Evolutionary conservation across 2,113 vertebrate species (phyloP), one percentile per base, ranked within the genome.

Genomic region (Vulpes vulpes): DNA sequence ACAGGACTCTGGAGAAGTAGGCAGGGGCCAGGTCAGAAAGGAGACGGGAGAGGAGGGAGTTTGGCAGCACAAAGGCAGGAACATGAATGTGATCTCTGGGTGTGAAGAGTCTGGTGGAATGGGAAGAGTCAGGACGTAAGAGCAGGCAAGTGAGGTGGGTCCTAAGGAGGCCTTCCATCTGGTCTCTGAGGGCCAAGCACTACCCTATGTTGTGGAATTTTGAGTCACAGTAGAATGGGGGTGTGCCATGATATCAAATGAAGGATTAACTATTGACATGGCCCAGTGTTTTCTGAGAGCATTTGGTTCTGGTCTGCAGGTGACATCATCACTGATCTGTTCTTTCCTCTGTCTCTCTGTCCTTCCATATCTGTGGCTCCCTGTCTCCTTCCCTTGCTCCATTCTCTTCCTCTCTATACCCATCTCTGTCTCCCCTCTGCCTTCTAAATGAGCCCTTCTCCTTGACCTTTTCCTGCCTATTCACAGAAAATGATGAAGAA

Each of bases 401-500:
- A 2, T 79, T 64, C 89, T 95, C 92, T 86, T 76, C 51, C 62
- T 95, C 55, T 65, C 55, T 60, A 67, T 9, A 62, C 38, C 59
- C 30, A 69, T 2, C 16, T 74, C 65, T 76, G 65, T 0, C 57
- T 62, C 95, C 69, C 55, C 10, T 92, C 30, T 11, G 62, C 64
- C 60, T 76, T 67, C 74, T 86, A 73, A 96, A 80, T 93, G 89
- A 94, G 69, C 35, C 27, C 64, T 8, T 80, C 43, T 79, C 12
- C 8, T 95, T 79, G 30, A 57, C 67, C 69, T 80, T 74, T 74
- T 55, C 80, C 59, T 97, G 15, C 15, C 65, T 92, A 12, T 92
- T 97, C 86, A 97, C 98, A 99, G 99, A 99, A 99, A 98, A 99
- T 99, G 99, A 99, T 99, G 98, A 99, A 99, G 99, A 99, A 99